phyloP scores from a whole-genome alignment of 2,797 vertebrate genomes.

The Anas acuta region DNA sequence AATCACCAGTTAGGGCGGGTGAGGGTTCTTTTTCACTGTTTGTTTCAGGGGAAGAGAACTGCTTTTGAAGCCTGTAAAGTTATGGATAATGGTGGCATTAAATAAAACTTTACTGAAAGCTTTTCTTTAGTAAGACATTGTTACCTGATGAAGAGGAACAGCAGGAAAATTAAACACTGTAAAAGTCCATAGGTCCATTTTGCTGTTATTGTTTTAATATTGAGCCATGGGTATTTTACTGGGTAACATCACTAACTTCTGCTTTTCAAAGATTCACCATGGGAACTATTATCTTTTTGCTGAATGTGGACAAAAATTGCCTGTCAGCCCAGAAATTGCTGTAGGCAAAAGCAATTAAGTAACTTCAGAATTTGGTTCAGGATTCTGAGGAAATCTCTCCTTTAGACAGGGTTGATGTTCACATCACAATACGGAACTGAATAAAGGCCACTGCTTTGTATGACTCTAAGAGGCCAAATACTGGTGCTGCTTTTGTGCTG shows the following conservation, averaged over 20 bases:
- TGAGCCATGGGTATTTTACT: fast-evolving
- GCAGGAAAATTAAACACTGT: neutral
- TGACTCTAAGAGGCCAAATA: neutral
- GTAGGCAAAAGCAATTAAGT: neutral
- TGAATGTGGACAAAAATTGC: neutral
- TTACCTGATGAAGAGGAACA: neutral
- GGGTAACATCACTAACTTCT: neutral
- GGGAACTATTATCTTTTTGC: neutral
- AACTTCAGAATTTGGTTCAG: neutral
- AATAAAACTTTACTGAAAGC: neutral
- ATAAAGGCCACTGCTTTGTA: neutral
- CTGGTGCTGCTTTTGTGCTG: neutral
- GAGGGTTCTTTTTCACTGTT: neutral
- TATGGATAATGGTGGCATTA: neutral
- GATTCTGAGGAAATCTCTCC: neutral
- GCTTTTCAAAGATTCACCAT: neutral
- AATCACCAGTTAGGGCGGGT: neutral
- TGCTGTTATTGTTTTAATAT: neutral
- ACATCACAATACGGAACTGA: neutral
- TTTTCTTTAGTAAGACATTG: neutral
- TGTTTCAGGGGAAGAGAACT: neutral
- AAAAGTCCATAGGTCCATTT: neutral
- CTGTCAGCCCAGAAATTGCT: neutral
- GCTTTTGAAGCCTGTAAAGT: neutral
- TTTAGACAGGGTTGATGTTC: neutral